Conservation (phyloP, 2,888 invertebrate genomes). For the Bibio marci region DNA sequence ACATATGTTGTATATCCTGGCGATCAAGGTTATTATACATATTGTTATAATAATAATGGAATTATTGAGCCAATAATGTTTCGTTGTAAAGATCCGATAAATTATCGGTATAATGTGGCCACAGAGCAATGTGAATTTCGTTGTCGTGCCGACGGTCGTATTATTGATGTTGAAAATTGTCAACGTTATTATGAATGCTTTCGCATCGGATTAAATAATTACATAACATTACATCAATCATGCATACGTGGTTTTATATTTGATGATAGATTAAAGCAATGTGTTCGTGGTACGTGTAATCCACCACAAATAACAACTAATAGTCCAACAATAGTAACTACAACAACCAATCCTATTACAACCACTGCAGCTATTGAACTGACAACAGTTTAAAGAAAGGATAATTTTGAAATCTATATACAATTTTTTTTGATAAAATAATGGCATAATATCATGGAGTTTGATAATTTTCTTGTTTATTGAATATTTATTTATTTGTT, state of each 20-base stretch:
- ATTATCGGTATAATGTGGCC: neutral
- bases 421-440: too few species aligned
- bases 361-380: too few species aligned
- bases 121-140: constrained; percentile 2
- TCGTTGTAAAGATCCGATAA: neutral
- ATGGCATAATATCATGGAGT: too few species aligned
- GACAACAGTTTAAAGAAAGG: too few species aligned
- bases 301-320: too few species aligned
- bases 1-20: constrained; percentile 5
- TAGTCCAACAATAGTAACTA: too few species aligned
- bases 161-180: constrained; percentile 1
- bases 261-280: neutral
- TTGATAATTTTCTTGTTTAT: too few species aligned
- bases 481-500: too few species aligned
- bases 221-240: neutral
- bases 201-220: neutral
- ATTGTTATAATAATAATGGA: constrained; percentile 2
- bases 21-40: constrained; percentile 6
- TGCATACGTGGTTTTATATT: neutral
- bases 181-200: constrained; percentile 4
- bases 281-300: constrained; percentile 2
- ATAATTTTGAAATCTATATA: too few species aligned
- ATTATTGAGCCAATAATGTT: neutral
- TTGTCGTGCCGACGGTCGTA: constrained; percentile 1
- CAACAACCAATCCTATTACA: too few species aligned